These are phyloP conservation scores for Gibbula magus DNA, from an alignment of 2,888 invertebrate genomes.

Conservation along the genomic window DNA sequence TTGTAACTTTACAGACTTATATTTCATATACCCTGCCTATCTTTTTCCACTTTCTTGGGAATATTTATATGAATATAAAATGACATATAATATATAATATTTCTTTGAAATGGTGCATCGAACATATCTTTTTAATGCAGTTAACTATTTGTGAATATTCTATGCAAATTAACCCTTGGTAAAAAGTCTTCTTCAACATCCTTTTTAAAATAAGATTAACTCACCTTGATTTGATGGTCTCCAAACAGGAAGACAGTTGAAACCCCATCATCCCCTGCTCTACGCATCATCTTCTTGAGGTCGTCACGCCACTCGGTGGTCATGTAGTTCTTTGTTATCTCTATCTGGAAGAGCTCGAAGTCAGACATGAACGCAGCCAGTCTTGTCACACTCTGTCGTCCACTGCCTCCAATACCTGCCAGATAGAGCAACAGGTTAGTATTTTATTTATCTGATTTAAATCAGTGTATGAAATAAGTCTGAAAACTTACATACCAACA, in stretches of 20 bases:
- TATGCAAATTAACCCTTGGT: background rate
- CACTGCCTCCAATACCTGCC: conserved; percentile 75
- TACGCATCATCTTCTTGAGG: conserved; percentile 68
- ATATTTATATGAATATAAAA: too few species aligned
- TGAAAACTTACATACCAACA: too few species aligned
- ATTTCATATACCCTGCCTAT: too few species aligned
- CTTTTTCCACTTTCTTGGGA: too few species aligned
- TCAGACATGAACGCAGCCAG: conserved; percentile 74
- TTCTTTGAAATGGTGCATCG: too few species aligned
- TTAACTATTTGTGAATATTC: background rate
- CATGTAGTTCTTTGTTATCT: conserved; percentile 74
- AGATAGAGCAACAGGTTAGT: too few species aligned
- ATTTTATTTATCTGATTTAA: too few species aligned
- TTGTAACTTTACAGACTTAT: too few species aligned
- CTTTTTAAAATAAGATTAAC: too few species aligned
- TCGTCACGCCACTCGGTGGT: conserved; percentile 73
- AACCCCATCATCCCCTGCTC: conserved; percentile 71
- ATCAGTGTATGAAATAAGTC: too few species aligned
- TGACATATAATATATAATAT: too few species aligned
- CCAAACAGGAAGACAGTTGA: conserved; percentile 73
- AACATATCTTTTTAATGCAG: too few species aligned
- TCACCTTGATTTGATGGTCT: conserved; percentile 74
- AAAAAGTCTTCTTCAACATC: background rate
- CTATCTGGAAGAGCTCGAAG: conserved; percentile 74
- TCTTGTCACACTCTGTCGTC: conserved; percentile 72